A percentile compares a stretch with the other conserved stretches of the same genome.
These are phyloP conservation scores for Asobara japonica DNA, from an alignment of 1,140 invertebrate genomes.

Conservation along the genomic window DNA sequence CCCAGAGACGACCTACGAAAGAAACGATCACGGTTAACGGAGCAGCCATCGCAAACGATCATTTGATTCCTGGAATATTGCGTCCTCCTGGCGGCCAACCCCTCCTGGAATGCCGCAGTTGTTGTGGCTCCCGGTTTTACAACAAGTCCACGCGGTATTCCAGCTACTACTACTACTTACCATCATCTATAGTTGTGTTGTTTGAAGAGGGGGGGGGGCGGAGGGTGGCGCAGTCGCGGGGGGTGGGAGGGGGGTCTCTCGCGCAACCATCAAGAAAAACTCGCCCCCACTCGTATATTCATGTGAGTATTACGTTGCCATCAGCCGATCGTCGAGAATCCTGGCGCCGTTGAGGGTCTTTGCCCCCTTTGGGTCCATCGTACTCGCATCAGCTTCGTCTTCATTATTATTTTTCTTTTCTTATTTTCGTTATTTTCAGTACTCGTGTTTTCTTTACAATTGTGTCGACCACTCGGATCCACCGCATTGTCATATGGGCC, in stretches of 20 bases:
- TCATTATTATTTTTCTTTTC: no score
- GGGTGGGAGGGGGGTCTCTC: background rate
- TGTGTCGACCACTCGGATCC: no score
- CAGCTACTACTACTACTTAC: slow-evolving; percentile 2
- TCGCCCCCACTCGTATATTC: slow-evolving; percentile 42
- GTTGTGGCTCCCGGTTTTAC: slow-evolving; percentile 36
- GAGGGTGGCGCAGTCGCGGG: no score
- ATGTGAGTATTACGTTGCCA: slow-evolving; percentile 40
- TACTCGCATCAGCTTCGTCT: background rate
- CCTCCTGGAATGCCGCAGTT: slow-evolving; percentile 49
- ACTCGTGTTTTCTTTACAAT: no score
- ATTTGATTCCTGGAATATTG: slow-evolving; percentile 54
- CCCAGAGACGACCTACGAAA: slow-evolving; percentile 39
- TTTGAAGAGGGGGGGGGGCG: no score
- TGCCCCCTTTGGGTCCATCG: slow-evolving; percentile 29
- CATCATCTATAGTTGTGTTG: background rate
- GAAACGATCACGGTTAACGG: slow-evolving; percentile 53
- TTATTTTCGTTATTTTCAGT: no score
- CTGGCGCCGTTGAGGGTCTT: slow-evolving; percentile 38
- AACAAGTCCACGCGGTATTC: slow-evolving; percentile 26
- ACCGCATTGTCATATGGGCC: no score
- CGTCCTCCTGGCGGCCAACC: slow-evolving; percentile 57
- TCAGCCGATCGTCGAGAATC: slow-evolving; percentile 35
- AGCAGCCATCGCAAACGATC: slow-evolving; percentile 42
- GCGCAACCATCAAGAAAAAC: slow-evolving; percentile 34